These are phyloP conservation scores for Phaonia tiefii DNA, from an alignment of 2,888 invertebrate genomes.

Conservation along the genomic window DNA sequence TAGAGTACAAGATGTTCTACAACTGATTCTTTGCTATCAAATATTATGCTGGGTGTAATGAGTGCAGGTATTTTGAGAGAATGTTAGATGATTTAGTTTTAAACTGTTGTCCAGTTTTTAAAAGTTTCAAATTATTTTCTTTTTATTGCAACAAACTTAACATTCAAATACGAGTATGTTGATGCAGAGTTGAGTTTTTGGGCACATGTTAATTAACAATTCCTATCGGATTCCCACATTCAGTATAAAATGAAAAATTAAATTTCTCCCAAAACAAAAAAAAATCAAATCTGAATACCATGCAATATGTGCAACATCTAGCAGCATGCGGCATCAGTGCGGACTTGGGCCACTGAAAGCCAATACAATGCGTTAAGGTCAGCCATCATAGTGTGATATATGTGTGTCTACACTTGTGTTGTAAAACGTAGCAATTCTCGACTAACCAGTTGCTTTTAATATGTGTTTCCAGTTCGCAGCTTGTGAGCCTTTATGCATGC, in stretches of 20 bases:
- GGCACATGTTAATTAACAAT: conserved; percentile 53
- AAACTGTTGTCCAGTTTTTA: background rate
- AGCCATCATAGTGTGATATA: background rate
- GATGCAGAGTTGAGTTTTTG: conserved; percentile 20
- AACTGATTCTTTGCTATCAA: too few relatives aligned
- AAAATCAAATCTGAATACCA: background rate
- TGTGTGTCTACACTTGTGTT: background rate
- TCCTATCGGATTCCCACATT: conserved; percentile 40
- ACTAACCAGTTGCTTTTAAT: too few relatives aligned
- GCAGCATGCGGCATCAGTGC: background rate
- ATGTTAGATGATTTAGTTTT: too few relatives aligned
- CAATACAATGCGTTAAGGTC: background rate
- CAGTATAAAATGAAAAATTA: conserved; percentile 20
- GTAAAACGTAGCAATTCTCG: background rate
- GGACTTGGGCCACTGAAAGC: background rate
- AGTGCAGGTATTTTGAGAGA: too few relatives aligned
- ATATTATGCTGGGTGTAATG: too few relatives aligned
- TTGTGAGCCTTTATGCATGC: too few relatives aligned
- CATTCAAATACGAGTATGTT: too few relatives aligned
- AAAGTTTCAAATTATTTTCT: conserved; percentile 14
- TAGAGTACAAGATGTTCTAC: too few relatives aligned
- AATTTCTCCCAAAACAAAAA: background rate
- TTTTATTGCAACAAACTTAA: background rate
- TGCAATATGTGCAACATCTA: background rate
- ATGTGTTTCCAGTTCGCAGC: too few relatives aligned